These are phyloP conservation scores for Ciona savignyi DNA, from an alignment of 23 tunicate species.

Conservation along the genomic window DNA sequence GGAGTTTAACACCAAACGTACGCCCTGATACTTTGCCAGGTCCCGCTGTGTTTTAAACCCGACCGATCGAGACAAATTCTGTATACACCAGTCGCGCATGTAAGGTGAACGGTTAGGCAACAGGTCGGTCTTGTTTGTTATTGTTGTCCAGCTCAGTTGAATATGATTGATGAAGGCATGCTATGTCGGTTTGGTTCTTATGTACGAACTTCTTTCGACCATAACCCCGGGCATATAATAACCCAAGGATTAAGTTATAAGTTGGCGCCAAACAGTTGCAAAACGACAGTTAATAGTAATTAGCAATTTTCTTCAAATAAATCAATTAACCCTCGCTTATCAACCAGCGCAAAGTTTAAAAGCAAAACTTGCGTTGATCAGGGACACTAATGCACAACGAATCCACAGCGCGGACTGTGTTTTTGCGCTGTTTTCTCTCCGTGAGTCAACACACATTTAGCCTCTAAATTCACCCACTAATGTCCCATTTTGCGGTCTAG, in stretches of 20 bases:
- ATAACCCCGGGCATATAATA: constrained; percentile 18
- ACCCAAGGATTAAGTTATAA: neutral
- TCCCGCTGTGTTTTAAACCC: neutral
- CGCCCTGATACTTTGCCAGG: neutral
- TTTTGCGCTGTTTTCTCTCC: too few relatives aligned
- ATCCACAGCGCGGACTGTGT: too few relatives aligned
- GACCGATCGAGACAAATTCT: neutral
- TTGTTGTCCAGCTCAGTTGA: constrained; percentile 11
- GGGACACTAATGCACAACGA: too few relatives aligned
- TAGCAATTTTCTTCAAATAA: too few relatives aligned
- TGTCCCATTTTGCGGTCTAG: too few relatives aligned
- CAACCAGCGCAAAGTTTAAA: too few relatives aligned
- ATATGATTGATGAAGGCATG: neutral
- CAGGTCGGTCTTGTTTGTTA: constrained; percentile 16
- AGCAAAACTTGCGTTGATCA: too few relatives aligned
- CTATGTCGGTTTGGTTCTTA: neutral
- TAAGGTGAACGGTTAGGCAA: neutral
- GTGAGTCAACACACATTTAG: too few relatives aligned
- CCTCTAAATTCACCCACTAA: too few relatives aligned
- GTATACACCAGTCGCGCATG: neutral
- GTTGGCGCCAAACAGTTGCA: neutral
- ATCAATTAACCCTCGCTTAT: too few relatives aligned
- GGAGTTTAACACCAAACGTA: neutral
- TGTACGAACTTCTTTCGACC: constrained; percentile 1
- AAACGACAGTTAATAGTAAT: too few relatives aligned